phyloP scores from a whole-genome alignment of 2,113 vertebrate species.

The Ceratotherium simum region DNA sequence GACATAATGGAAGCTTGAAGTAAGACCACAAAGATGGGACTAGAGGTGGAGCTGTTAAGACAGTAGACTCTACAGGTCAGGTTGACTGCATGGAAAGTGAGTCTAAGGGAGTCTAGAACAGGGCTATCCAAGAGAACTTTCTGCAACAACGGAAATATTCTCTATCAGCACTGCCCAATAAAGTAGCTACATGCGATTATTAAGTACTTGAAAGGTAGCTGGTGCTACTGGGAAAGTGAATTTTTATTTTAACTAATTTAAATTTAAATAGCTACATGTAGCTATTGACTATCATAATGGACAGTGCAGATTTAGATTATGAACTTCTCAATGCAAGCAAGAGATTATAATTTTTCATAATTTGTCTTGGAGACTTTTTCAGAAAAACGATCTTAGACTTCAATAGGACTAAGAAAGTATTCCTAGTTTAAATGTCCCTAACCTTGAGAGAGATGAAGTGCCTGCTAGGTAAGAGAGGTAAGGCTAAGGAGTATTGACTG shows the following conservation, averaged over 20 bases:
- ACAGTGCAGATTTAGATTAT: background rate
- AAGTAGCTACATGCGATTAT: background rate
- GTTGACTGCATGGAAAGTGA: background rate
- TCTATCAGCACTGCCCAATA: background rate
- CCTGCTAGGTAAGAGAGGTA: background rate
- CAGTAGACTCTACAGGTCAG: background rate
- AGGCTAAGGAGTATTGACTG: background rate
- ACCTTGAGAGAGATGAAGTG: background rate
- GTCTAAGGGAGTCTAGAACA: background rate
- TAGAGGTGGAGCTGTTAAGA: background rate
- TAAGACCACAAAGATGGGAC: background rate
- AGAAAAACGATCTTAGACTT: slow-evolving; percentile 27
- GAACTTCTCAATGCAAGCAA: background rate
- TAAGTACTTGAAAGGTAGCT: background rate
- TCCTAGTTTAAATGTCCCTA: background rate
- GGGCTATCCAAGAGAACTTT: background rate
- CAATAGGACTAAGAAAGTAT: background rate
- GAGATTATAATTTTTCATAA: slow-evolving; percentile 38
- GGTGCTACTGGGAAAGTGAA: background rate
- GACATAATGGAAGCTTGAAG: background rate
- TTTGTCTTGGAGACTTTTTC: background rate
- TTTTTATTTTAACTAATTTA: slow-evolving; percentile 44
- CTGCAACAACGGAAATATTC: background rate
- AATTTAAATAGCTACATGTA: slow-evolving; percentile 9
- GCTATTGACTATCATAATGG: background rate